Conservation (phyloP, 2,113 vertebrate genomes). For the Mormoops blainvillei region DNA sequence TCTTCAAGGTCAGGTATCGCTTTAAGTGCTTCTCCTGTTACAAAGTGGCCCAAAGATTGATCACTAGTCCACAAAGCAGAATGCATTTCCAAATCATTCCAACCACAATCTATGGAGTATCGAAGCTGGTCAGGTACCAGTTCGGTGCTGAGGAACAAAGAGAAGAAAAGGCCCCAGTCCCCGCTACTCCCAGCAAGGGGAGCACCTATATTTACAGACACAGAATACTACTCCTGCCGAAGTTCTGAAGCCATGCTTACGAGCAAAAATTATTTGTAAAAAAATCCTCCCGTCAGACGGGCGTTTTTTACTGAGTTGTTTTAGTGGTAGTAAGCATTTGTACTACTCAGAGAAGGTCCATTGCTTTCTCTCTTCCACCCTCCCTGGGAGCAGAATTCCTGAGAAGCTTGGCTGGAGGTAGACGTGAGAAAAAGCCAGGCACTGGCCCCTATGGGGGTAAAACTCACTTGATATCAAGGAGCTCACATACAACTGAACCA, state of each 20-base stretch:
- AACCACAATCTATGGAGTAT: neutral
- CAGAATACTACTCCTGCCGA: neutral
- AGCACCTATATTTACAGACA: neutral
- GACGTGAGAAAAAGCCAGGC: neutral
- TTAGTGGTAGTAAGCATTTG: neutral
- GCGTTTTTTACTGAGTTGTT: neutral
- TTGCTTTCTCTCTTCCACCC: neutral
- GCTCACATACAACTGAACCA: neutral
- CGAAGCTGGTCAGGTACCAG: neutral
- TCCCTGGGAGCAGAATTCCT: neutral
- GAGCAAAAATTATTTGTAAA: neutral
- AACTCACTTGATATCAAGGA: neutral
- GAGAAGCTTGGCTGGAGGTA: neutral
- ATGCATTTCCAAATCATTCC: neutral
- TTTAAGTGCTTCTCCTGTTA: constrained; percentile 83
- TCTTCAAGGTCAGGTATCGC: constrained; percentile 82
- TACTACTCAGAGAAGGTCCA: too few relatives aligned
- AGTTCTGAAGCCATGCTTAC: neutral
- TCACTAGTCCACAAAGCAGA: neutral
- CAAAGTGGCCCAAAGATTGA: neutral
- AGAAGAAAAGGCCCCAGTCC: neutral
- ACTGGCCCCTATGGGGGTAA: neutral
- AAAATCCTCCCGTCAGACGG: neutral
- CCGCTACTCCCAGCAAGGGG: neutral
- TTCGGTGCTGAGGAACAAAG: neutral